A percentile compares a stretch with the other conserved stretches of the same genome.
phyloP scores from a whole-genome alignment of 2,113 vertebrate genomes.

The Ranitomeya imitator region DNA sequence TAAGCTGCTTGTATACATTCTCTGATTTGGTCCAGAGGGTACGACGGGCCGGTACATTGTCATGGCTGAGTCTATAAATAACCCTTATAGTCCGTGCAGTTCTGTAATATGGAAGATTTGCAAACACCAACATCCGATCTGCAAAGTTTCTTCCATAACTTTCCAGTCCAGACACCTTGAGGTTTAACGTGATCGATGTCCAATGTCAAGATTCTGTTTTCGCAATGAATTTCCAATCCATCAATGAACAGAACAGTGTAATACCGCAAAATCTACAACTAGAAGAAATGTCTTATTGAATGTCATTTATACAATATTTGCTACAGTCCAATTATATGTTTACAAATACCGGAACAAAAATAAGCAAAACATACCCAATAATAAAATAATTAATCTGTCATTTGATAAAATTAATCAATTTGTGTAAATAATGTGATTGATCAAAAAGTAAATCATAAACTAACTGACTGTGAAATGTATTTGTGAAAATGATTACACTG shows the following conservation, averaged over 20 bases:
- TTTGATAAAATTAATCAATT: no score
- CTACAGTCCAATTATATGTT: no score
- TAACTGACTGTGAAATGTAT: no score
- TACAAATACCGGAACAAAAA: no score
- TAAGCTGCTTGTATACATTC: slow-evolving; percentile 31
- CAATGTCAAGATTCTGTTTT: background rate
- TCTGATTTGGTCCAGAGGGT: slow-evolving; percentile 18
- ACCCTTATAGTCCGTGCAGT: background rate
- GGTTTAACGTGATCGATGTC: background rate
- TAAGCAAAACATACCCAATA: no score
- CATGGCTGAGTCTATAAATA: slow-evolving; percentile 23
- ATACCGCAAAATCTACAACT: background rate
- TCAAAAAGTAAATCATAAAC: no score
- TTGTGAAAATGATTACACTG: no score
- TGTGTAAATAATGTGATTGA: no score
- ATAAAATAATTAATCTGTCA: no score
- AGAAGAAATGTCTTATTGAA: background rate
- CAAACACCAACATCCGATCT: background rate
- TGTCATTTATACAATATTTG: no score
- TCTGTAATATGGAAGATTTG: background rate
- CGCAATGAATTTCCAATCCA: background rate
- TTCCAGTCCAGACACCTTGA: background rate
- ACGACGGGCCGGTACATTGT: background rate
- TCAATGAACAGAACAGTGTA: background rate
- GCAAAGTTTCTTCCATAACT: background rate